Evolutionary conservation across 2,888 invertebrate species (phyloP).

Genomic region (Caenorhabditis zanzibari): DNA sequence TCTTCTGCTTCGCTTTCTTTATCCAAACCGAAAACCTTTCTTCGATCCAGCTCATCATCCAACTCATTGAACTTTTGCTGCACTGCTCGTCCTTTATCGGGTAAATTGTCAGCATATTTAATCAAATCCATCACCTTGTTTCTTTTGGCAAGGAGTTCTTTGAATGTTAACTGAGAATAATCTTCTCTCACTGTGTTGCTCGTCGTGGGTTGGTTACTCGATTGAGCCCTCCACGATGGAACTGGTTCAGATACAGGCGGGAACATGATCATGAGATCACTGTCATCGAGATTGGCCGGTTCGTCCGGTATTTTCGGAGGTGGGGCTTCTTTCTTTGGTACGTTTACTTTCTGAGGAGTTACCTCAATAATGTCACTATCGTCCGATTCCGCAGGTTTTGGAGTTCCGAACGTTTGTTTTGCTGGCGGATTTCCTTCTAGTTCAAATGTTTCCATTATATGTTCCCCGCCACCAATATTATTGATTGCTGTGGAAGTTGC

Average conservation of each 20-base stretch:
- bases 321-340: not conserved
- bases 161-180: conserved; percentile 15
- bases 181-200: not conserved
- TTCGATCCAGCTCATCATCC: conserved; percentile 56
- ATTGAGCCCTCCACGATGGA: not conserved
- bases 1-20: conserved; percentile 9
- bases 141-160: conserved; percentile 34
- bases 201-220: not conserved
- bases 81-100: conserved; percentile 45
- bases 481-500: conserved; percentile 28
- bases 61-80: conserved; percentile 39
- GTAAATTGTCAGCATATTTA: conserved; percentile 21
- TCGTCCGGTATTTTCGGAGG: not conserved
- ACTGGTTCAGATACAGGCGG: not conserved
- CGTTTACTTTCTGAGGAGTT: conserved; percentile 5
- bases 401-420: not conserved
- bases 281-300: not conserved
- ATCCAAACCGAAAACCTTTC: conserved; percentile 23
- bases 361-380: conserved; percentile 44
- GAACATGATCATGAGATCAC: not conserved
- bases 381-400: conserved; percentile 1
- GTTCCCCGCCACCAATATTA: conserved; percentile 1
- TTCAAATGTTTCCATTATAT: not conserved
- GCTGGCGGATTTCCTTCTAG: too few species aligned
- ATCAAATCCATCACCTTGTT: conserved; percentile 45